These are phyloP conservation scores for Ecdyonurus torrentis DNA, from an alignment of 2,888 invertebrate genomes.

Conservation along the genomic window DNA sequence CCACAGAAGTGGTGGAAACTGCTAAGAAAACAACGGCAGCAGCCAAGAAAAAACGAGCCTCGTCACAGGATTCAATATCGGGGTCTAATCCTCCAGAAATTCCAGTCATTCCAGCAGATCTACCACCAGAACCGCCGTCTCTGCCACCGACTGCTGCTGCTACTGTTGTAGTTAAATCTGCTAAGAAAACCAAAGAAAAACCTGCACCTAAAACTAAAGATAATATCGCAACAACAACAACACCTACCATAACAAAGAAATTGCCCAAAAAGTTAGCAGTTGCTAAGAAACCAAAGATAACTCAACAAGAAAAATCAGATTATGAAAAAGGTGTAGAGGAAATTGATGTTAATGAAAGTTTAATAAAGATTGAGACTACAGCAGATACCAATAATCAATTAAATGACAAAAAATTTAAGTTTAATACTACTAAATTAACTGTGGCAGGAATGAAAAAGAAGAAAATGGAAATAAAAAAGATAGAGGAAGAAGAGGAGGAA, in stretches of 20 bases:
- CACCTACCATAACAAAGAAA: slow-evolving; percentile 8
- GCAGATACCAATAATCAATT: no score
- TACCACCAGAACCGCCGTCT: no score
- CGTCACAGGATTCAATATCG: not conserved
- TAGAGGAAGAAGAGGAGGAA: slow-evolving; percentile 12
- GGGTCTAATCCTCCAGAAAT: not conserved
- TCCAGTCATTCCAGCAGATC: not conserved
- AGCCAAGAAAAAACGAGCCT: not conserved
- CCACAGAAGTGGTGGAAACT: slow-evolving; percentile 5
- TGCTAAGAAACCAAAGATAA: slow-evolving; percentile 25
- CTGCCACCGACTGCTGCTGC: no score
- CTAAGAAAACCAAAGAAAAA: slow-evolving; percentile 6
- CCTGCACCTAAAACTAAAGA: slow-evolving; percentile 10
- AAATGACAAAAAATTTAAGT: not conserved
- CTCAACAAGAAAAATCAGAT: slow-evolving; percentile 31
- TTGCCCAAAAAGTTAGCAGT: slow-evolving; percentile 5
- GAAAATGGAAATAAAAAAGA: slow-evolving; percentile 15
- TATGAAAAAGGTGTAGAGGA: slow-evolving; percentile 33
- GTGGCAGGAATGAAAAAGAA: slow-evolving; percentile 14
- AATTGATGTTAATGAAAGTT: not conserved
- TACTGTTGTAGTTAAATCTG: slow-evolving; percentile 11
- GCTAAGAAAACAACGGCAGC: slow-evolving; percentile 19
- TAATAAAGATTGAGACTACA: not conserved
- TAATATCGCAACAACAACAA: slow-evolving; percentile 9
- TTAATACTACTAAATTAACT: no score